Base-by-base conservation (phyloP, 2,888 invertebrate genomes). In the Cosmia pyralina region DNA sequence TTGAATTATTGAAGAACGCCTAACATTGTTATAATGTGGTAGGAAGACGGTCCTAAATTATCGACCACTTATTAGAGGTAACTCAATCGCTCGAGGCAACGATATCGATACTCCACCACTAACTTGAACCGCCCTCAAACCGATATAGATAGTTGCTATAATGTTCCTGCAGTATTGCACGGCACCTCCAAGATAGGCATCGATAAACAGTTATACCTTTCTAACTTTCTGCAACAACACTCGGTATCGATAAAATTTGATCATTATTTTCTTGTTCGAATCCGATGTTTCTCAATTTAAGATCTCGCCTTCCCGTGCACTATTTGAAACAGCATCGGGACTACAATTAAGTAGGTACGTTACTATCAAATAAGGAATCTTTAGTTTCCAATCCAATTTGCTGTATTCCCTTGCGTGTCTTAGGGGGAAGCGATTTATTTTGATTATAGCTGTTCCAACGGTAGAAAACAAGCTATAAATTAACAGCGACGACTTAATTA, bases 401-500 rank as follows among this genome's bases (percentile, higher is more conserved):
- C 89, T 90, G 90, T 90, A 93, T 92, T 92, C 93, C 93, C 92
- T 95, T 87, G 95, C 95, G 95, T 95, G 95, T 93, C 92, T 92
- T 91, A 88, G 88, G 84, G 88, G 88, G 89, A 88, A 92, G 88
- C 95, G 93, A 96, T 96, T 95, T 94, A 92, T 96, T 95, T 95
- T 94, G 95, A 95, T 96, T 95, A 95, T 93, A 90, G 92, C 91
- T 91, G 92, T 93, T 93, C 87, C 89, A 89, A 89, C 88, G 87
- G 88, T 91, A 90, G 93, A 94, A 93, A 94, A 95, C 94, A 93
- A 92, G 90, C 93, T 88, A 94, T 95, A 96, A 95, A 96, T 96
- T 94, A 94, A 94, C 91, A 90, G 88, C 85, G 90, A 94, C 91
- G 94, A 93, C 95, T 96, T 96, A 96, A 96, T 96, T 96, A 96